Evolutionary conservation across 37 sponge, comb jelly and placozoan genomes (phyloP).

Genomic region (Tethya wilhelma): DNA sequence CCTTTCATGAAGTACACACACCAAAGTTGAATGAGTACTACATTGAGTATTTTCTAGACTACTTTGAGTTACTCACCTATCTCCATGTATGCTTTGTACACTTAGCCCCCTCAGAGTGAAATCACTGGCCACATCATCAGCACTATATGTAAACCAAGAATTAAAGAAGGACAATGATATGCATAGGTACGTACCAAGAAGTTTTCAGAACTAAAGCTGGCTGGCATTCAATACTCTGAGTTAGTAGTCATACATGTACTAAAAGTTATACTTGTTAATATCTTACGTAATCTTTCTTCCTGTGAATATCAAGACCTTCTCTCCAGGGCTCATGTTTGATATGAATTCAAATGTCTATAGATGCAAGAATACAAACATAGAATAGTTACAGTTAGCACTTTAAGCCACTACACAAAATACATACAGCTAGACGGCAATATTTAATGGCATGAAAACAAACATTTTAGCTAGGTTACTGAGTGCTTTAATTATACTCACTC

Average conservation of each 20-base stretch:
- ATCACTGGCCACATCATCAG: constrained; percentile 88
- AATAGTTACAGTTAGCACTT: not conserved
- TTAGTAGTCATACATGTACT: no score
- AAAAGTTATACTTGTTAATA: no score
- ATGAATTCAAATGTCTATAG: constrained; percentile 77
- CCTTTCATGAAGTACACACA: not conserved
- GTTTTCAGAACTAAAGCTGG: not conserved
- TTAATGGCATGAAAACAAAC: not conserved
- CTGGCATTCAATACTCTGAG: no score
- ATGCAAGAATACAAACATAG: not conserved
- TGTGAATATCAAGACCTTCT: constrained; percentile 82
- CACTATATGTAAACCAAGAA: constrained; percentile 38
- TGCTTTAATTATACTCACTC: constrained; percentile 30
- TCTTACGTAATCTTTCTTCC: constrained; percentile 83
- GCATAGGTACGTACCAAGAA: not conserved
- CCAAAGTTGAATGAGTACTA: not conserved
- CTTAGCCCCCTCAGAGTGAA: constrained; percentile 69
- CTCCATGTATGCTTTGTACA: constrained; percentile 89
- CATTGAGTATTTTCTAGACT: not conserved
- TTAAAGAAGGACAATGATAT: not conserved
- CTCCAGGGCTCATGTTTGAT: constrained; percentile 44
- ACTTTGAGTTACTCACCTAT: constrained; percentile 49
- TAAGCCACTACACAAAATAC: not conserved
- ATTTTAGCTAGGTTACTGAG: no score
- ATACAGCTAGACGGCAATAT: not conserved